These are phyloP conservation scores for Zaprionus bogoriensis DNA, from an alignment of 2,888 invertebrate genomes.

Conservation along the genomic window DNA sequence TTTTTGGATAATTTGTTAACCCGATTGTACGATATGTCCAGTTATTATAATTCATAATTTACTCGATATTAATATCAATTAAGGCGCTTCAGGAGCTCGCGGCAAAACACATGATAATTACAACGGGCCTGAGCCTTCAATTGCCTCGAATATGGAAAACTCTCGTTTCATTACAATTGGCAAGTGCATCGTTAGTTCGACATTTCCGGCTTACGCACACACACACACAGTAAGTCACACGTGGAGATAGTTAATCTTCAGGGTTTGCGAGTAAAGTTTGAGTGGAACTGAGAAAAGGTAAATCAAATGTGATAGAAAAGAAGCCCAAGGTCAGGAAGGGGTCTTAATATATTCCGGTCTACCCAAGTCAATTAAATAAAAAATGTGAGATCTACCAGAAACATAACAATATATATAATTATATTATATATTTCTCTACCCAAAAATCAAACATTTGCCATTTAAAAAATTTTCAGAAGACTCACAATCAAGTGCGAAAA, in stretches of 20 bases:
- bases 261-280: no score
- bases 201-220: slow-evolving; percentile 46
- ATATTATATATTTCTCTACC: no score
- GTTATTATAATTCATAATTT: slow-evolving; percentile 54
- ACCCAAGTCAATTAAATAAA: no score
- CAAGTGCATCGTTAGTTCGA: slow-evolving; percentile 47
- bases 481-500: no score
- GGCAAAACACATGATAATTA: slow-evolving; percentile 1
- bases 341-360: no score
- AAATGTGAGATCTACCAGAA: no score
- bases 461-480: no score
- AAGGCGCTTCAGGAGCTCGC: slow-evolving; percentile 3
- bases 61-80: slow-evolving; percentile 53
- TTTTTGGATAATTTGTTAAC: slow-evolving; percentile 4
- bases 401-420: no score
- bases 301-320: no score
- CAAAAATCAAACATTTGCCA: no score
- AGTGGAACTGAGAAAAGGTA: no score
- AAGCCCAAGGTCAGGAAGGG: no score
- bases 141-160: background rate
- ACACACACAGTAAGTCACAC: slow-evolving; percentile 5
- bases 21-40: slow-evolving; percentile 6
- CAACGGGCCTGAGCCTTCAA: background rate
- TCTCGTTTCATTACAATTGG: slow-evolving; percentile 4
- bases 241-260: slow-evolving; percentile 4